Evolutionary conservation across 2,888 invertebrate genomes (phyloP).

Genomic region (Drosophila neotestacea): DNA sequence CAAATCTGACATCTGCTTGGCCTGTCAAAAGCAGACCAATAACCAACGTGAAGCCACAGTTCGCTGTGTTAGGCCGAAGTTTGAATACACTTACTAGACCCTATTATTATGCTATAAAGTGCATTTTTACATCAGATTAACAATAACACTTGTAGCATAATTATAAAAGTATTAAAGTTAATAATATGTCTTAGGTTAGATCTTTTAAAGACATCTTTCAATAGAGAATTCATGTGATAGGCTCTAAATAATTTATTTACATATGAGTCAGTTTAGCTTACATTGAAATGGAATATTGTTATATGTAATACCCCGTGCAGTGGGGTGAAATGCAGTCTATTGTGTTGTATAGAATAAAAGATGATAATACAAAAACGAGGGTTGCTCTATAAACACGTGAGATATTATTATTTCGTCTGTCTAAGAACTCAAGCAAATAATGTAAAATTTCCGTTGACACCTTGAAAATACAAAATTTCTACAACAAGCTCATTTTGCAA

Average conservation of each 20-base stretch:
- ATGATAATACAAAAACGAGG: not conserved
- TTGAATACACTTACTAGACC: not conserved
- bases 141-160: too few species aligned
- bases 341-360: not conserved
- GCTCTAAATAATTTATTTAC: not conserved
- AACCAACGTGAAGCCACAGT: not conserved
- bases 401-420: not conserved
- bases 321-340: not conserved
- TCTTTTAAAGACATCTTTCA: too few species aligned
- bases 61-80: not conserved
- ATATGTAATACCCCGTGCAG: not conserved
- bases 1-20: not conserved
- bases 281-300: not conserved
- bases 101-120: too few species aligned
- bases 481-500: too few species aligned
- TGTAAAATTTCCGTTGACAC: not conserved
- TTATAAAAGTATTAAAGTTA: too few species aligned
- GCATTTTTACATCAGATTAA: too few species aligned
- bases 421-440: not conserved
- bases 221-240: too few species aligned
- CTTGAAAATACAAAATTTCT: too few species aligned
- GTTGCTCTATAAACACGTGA: not conserved
- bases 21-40: conserved; percentile 26
- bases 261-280: not conserved
- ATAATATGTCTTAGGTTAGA: too few species aligned